A percentile compares a stretch with the other conserved stretches of the same genome.
Conservation (phyloP, 2,113 vertebrate genomes). For the Propithecus coquereli region DNA sequence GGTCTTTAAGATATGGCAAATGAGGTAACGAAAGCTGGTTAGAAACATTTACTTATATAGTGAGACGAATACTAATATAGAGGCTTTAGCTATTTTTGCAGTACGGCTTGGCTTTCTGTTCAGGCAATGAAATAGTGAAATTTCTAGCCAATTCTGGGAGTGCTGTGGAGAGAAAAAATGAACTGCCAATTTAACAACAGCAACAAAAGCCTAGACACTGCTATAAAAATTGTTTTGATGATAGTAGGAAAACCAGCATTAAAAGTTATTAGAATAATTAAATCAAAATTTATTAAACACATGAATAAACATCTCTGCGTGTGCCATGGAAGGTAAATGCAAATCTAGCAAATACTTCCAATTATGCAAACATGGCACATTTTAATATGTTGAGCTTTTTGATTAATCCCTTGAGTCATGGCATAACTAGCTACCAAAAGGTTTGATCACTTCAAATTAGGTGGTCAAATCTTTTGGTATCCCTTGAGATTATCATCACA, state of each 20-base stretch:
- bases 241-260: conserved; percentile 36
- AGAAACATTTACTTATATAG: background rate
- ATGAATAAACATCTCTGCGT: background rate
- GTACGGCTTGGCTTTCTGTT: conserved; percentile 31
- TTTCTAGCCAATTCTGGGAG: background rate
- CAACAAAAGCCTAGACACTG: conserved; percentile 44
- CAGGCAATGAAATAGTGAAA: background rate
- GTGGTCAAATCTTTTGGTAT: background rate
- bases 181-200: conserved; percentile 16
- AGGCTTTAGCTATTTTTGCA: conserved; percentile 23
- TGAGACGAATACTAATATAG: background rate
- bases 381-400: conserved; percentile 30
- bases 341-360: background rate
- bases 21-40: background rate
- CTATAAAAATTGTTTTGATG: conserved; percentile 23
- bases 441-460: background rate
- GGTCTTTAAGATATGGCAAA: background rate
- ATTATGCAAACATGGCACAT: background rate
- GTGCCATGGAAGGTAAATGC: background rate
- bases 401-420: background rate
- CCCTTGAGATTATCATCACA: background rate
- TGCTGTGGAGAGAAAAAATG: background rate
- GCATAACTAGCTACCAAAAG: conserved; percentile 28
- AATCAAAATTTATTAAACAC: conserved; percentile 28
- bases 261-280: conserved; percentile 37